A percentile compares a stretch with the other conserved stretches of the same genome.
Conservation (phyloP, 1,140 invertebrate genomes). For the Homarus americanus region DNA sequence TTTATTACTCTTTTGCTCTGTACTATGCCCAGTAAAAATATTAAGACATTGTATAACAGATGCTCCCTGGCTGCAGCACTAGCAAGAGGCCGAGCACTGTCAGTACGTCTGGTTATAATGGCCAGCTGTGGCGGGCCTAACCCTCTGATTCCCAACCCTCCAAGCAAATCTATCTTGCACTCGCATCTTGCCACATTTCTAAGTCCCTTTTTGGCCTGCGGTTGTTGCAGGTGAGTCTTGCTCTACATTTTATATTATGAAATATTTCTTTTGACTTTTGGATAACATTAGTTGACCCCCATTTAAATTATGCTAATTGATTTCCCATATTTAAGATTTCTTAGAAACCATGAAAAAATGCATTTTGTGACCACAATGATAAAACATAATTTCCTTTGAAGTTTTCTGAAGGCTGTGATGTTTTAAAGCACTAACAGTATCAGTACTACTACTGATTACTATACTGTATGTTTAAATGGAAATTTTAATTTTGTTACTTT, state of each 20-base stretch:
- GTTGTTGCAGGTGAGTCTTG: slow-evolving; percentile 76
- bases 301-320: too few species aligned
- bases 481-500: too few species aligned
- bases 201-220: slow-evolving; percentile 78
- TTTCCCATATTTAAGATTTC: too few species aligned
- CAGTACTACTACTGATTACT: too few species aligned
- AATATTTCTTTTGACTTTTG: too few species aligned
- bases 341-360: too few species aligned
- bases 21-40: not conserved
- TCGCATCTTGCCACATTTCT: slow-evolving; percentile 78
- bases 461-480: too few species aligned
- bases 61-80: slow-evolving; percentile 85
- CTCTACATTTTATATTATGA: not conserved
- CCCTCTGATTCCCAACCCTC: slow-evolving; percentile 82
- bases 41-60: slow-evolving; percentile 78
- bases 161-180: slow-evolving; percentile 79
- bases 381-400: too few species aligned
- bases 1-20: too few species aligned
- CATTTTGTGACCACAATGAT: too few species aligned
- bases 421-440: too few species aligned
- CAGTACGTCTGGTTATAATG: slow-evolving; percentile 84
- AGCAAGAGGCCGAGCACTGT: slow-evolving; percentile 81
- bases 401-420: too few species aligned
- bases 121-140: slow-evolving; percentile 87
- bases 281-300: not conserved